Base-by-base conservation (phyloP, 2,888 invertebrate genomes). In the Dascillus cervinus region DNA sequence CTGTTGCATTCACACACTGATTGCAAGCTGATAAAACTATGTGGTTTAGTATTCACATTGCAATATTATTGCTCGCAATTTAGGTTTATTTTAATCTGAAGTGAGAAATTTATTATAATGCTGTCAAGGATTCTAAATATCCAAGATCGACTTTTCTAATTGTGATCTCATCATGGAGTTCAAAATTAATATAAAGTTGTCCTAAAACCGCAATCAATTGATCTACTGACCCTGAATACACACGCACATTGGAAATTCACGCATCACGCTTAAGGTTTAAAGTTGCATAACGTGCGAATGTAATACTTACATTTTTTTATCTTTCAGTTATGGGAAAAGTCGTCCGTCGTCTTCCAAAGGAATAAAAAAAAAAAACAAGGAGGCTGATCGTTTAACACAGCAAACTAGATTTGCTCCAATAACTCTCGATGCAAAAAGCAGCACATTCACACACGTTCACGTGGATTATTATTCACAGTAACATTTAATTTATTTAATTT, bases 141-240 rank as follows among this genome's bases (percentile, higher is more conserved):
- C n/a, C n/a, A n/a, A n/a, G n/a, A n/a, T n/a, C n/a, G n/a, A n/a
- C n/a, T n/a, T n/a, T n/a, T n/a, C n/a, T n/a, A n/a, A n/a, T n/a
- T n/a, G n/a, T n/a, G n/a, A n/a, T n/a, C n/a, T n/a, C n/a, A n/a
- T n/a, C n/a, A n/a, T n/a, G n/a, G n/a, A n/a, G n/a, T n/a, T n/a
- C n/a, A n/a, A n/a, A n/a, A 17, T 17, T 17, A 17, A 17, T 4
- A 17, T 17, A 17, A 26, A 30, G n/a, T 25, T 17, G 22, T 37
- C 32, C 31, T 26, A 21, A 23, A 33, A 33, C 31, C 22, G 32
- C 24, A 31, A 37, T 26, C 29, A 37, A 32, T 24, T 36, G 41
- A 41, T 41, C 41, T 28, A 41, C 41, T 41, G 36, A 41, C 41
- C 41, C 37, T 41, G 37, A 41, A 41, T 34, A 22, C 30, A 32